These are phyloP conservation scores for Poecile montanus DNA, from an alignment of 2,797 vertebrate species.

Conservation along the genomic window DNA sequence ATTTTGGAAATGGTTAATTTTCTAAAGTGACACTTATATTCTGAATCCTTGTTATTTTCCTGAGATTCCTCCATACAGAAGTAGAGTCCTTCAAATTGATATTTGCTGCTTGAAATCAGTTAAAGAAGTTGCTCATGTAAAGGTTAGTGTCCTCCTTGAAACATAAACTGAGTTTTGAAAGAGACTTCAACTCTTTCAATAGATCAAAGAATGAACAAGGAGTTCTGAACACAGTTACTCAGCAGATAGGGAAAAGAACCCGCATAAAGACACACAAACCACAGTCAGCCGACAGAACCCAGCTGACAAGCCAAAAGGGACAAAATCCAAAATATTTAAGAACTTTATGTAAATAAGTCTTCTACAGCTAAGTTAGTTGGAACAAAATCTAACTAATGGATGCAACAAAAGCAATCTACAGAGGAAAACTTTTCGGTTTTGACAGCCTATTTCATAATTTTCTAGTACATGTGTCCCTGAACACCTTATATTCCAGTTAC, in stretches of 20 bases:
- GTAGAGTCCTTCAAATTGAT: neutral
- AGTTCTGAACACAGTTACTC: neutral
- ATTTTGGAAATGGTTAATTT: neutral
- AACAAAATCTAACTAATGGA: neutral
- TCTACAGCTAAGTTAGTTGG: neutral
- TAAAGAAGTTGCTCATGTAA: neutral
- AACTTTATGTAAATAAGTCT: neutral
- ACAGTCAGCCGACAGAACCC: neutral
- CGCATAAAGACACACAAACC: neutral
- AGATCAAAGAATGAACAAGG: neutral
- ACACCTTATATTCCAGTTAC: neutral
- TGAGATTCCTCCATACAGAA: neutral
- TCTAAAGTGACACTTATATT: neutral
- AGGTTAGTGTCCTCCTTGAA: neutral
- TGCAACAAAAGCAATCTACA: neutral
- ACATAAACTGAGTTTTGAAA: neutral
- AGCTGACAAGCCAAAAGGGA: neutral
- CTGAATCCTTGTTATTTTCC: neutral
- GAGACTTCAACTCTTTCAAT: neutral
- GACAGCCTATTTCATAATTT: neutral
- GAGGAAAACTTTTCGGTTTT: neutral
- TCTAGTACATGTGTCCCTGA: neutral
- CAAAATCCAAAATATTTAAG: neutral
- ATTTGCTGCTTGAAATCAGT: neutral
- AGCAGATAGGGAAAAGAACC: neutral